Percentiles rank a stretch among this genome's conserved stretches.
Evolutionary conservation across 2,113 vertebrate species (phyloP).

Genomic region (Scytalopus superciliaris): DNA sequence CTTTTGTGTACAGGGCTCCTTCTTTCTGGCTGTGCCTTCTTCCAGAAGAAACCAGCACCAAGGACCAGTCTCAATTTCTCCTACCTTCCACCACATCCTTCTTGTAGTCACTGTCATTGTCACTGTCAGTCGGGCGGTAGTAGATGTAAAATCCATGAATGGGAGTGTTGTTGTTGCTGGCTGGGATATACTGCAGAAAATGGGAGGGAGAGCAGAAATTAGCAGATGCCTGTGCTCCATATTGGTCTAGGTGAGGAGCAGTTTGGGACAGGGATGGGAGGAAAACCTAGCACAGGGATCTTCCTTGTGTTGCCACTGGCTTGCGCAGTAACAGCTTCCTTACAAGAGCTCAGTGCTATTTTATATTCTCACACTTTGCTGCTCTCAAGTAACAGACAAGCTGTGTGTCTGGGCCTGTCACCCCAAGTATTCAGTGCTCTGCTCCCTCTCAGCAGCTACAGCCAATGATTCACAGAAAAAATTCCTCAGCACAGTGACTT

Average conservation of each 20-base stretch:
- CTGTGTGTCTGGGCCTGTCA: background rate
- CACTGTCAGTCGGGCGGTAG: constrained; percentile 97
- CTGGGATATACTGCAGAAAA: constrained; percentile 84
- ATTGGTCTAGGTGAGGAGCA: background rate
- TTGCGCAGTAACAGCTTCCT: background rate
- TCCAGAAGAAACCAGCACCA: background rate
- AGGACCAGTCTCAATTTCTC: background rate
- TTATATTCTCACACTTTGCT: background rate
- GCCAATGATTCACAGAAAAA: background rate
- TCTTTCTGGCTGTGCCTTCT: background rate
- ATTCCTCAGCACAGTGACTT: background rate
- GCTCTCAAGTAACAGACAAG: background rate
- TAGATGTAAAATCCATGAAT: constrained; percentile 98
- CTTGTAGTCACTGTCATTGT: constrained; percentile 98
- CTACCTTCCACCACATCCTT: constrained; percentile 93
- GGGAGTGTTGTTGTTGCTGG: constrained; percentile 95
- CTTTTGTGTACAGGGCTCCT: background rate
- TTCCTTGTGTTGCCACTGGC: background rate
- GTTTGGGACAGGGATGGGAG: background rate
- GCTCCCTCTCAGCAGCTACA: background rate
- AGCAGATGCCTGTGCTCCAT: background rate
- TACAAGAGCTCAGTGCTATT: background rate
- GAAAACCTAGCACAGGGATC: background rate
- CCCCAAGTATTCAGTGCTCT: background rate
- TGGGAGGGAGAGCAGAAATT: background rate